Evolutionary conservation across 1,140 invertebrate species (phyloP).

Genomic region (Zaprionus tsacasi): DNA sequence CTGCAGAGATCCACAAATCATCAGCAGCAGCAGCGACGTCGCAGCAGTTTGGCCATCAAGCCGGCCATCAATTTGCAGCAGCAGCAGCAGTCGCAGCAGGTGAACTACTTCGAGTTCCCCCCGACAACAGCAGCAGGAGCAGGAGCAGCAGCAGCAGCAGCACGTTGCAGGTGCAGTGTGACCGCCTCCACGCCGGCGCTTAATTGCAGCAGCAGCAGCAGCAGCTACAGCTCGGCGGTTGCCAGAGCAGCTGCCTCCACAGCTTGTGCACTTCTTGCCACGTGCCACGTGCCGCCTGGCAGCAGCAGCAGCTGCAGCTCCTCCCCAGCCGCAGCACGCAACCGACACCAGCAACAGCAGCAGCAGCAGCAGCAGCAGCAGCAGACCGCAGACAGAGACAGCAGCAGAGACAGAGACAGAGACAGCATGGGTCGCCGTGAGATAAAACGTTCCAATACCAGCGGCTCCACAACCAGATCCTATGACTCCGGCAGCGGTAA

Average conservation of each 20-base stretch:
- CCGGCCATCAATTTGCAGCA: conserved; percentile 70
- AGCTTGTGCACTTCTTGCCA: conserved; percentile 69
- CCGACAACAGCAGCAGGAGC: conserved; percentile 38
- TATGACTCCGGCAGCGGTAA: conserved; percentile 82
- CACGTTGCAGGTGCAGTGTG: conserved; percentile 33
- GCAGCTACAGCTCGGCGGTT: conserved; percentile 61
- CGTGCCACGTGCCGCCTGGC: conserved; percentile 66
- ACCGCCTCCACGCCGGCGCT: conserved; percentile 75
- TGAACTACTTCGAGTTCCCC: conserved; percentile 80
- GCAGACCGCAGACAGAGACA: conserved; percentile 25
- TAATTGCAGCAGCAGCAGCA: conserved; percentile 36
- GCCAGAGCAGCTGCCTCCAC: conserved; percentile 69
- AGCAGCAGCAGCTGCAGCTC: conserved; percentile 42
- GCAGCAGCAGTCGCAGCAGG: conserved; percentile 45
- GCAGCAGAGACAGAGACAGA: conserved; percentile 34
- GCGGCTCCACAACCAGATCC: conserved; percentile 77
- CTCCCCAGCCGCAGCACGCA: conserved; percentile 28
- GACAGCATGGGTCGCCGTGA: conserved; percentile 80
- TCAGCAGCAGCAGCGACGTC: conserved; percentile 48
- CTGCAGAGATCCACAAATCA: conserved; percentile 36
- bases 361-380: conserved; percentile 27
- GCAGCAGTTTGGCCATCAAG: conserved; percentile 63
- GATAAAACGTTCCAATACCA: conserved; percentile 83
- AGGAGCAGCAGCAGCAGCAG: conserved; percentile 30
- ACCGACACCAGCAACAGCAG: not conserved